Percentiles rank a stretch among this genome's conserved stretches.
phyloP scores from a whole-genome alignment of 1,140 invertebrate genomes.

The Leptonema lineaticorne region DNA sequence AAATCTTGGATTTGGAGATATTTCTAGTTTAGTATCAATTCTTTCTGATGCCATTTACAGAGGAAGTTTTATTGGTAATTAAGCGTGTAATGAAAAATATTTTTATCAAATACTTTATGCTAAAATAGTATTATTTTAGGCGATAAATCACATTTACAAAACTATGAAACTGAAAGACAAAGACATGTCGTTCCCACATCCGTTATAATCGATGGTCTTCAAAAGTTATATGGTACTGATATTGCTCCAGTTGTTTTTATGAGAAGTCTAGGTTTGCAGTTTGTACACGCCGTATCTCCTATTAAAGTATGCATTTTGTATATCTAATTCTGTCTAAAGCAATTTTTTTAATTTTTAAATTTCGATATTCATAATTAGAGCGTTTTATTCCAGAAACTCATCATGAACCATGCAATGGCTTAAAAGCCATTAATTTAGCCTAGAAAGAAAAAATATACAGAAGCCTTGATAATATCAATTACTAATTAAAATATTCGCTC shows the following conservation, averaged over 20 bases:
- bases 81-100: no score
- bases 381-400: constrained; percentile 36
- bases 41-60: constrained; percentile 69
- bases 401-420: constrained; percentile 38
- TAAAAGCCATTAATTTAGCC: no score
- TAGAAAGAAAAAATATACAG: no score
- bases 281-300: constrained; percentile 75
- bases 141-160: constrained; percentile 66
- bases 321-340: neutral
- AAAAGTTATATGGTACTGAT: constrained; percentile 79
- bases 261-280: constrained; percentile 82
- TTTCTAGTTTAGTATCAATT: constrained; percentile 67
- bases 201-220: constrained; percentile 82
- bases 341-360: constrained; percentile 5
- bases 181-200: constrained; percentile 86
- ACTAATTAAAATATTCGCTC: no score
- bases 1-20: constrained; percentile 96
- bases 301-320: constrained; percentile 60
- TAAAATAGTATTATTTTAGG: constrained; percentile 48
- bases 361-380: no score
- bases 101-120: no score
- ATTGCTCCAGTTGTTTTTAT: constrained; percentile 77
- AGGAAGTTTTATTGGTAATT: constrained; percentile 61
- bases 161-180: constrained; percentile 86
- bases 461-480: no score